Conservation (phyloP, 2,113 vertebrate genomes). For the Athene cunicularia region DNA sequence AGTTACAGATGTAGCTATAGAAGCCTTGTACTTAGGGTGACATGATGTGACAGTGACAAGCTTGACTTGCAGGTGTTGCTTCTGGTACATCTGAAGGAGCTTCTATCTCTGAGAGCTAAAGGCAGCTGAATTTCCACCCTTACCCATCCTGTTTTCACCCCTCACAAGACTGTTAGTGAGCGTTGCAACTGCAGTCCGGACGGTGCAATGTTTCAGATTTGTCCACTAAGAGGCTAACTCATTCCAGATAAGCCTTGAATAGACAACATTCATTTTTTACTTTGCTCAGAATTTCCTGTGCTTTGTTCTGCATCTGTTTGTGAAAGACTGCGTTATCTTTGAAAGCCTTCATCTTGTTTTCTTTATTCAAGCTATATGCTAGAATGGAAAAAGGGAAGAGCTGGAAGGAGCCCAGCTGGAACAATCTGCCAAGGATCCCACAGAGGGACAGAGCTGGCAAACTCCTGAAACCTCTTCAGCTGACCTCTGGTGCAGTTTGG, state of each 20-base stretch:
- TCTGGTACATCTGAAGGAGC: background rate
- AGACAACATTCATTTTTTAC: conserved; percentile 48
- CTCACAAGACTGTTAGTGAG: background rate
- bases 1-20: background rate
- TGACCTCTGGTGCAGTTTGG: conserved; percentile 43
- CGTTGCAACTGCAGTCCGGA: background rate
- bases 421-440: conserved; percentile 45
- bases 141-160: background rate
- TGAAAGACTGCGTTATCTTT: conserved; percentile 24
- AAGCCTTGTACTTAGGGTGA: background rate
- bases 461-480: conserved; percentile 18
- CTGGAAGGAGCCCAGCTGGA: conserved; percentile 70
- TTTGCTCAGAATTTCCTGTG: conserved; percentile 65
- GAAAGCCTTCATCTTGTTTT: conserved; percentile 57
- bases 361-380: conserved; percentile 30
- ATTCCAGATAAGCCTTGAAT: conserved; percentile 53
- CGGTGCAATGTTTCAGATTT: background rate
- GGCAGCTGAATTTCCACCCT: background rate
- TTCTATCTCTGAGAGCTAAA: background rate
- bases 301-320: conserved; percentile 68
- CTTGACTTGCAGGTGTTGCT: background rate
- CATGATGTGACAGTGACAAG: background rate
- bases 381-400: conserved; percentile 49
- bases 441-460: conserved; percentile 50
- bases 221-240: conserved; percentile 55